Evolutionary conservation across 2,888 invertebrate genomes (phyloP).

Genomic region (Spisula solida): DNA sequence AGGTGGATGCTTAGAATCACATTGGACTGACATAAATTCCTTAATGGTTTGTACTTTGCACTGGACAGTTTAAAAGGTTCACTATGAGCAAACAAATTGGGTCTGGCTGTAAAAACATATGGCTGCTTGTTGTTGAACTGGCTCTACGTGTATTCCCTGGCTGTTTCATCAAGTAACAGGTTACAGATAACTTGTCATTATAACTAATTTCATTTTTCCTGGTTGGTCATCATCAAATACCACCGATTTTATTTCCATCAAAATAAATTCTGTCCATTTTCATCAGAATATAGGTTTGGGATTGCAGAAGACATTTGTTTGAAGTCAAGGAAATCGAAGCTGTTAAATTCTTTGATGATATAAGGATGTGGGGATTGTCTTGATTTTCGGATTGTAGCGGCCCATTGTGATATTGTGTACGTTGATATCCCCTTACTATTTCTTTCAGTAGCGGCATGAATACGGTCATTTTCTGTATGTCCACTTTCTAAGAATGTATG

Average conservation of each 20-base stretch:
- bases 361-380: background rate
- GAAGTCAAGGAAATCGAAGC: background rate
- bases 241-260: background rate
- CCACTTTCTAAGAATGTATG: background rate
- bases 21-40: background rate
- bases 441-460: slow-evolving; percentile 11
- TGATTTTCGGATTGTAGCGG: background rate
- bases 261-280: background rate
- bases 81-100: background rate
- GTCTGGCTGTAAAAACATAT: background rate
- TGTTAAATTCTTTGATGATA: background rate
- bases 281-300: background rate
- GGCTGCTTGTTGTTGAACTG: background rate
- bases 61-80: background rate
- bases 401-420: slow-evolving; percentile 8
- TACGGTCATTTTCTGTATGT: slow-evolving; percentile 3
- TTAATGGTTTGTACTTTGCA: background rate
- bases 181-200: background rate
- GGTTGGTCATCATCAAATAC: background rate
- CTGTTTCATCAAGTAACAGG: background rate
- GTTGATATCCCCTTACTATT: background rate
- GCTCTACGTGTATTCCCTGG: background rate
- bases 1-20: background rate
- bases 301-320: background rate
- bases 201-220: background rate